Base-by-base conservation (phyloP, 2,797 vertebrate genomes). In the Neosilurus hyrtlii region DNA sequence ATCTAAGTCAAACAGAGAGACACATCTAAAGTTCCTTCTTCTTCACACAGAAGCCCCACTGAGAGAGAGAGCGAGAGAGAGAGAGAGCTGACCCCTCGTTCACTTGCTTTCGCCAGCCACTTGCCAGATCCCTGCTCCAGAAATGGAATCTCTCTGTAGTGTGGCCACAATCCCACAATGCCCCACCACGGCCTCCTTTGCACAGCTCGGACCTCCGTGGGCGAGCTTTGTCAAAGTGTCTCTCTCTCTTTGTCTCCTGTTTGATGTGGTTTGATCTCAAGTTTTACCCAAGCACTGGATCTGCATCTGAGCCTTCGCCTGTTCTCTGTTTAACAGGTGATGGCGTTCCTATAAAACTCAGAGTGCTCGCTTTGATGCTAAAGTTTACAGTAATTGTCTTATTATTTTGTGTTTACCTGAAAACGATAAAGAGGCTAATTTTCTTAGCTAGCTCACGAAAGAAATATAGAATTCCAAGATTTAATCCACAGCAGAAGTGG, bases 121-220 rank as follows among this genome's bases (percentile, higher is more conserved):
- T 51, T 51, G 71, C 54, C 52, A 52, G 78, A 66, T 75, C 54
- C 5, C 35, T 76, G 65, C 67, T 74, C 83, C 83, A 84, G 56
- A 85, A 68, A 77, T 73, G 30, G 74, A 85, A 82, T 82, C 73
- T 70, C 80, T 85, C 80, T 82, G 74, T 84, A 85, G 66, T 82
- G 57, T 57, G 49, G 56, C 80, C 74, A 82, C 84, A 65, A 79
- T 65, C 75, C 84, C 80, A 82, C 80, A 79, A 73, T 85, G 80
- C 61, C 84, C 61, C 35, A 59, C 67, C 66, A 82, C 4, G 68
- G 43, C 80, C 15, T 35, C 74, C 68, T 68, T 82, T 82, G 74
- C 51, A 66, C 70, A 20, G 59, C 79, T 77, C 54, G 73, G 84
- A 82, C 84, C 80, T 85, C 80, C 61, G 52, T 72, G 84, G 75